Evolutionary conservation across 2,888 invertebrate genomes (phyloP), one percentile per base, ranked within the genome.

Genomic region (Bombyx huttoni): DNA sequence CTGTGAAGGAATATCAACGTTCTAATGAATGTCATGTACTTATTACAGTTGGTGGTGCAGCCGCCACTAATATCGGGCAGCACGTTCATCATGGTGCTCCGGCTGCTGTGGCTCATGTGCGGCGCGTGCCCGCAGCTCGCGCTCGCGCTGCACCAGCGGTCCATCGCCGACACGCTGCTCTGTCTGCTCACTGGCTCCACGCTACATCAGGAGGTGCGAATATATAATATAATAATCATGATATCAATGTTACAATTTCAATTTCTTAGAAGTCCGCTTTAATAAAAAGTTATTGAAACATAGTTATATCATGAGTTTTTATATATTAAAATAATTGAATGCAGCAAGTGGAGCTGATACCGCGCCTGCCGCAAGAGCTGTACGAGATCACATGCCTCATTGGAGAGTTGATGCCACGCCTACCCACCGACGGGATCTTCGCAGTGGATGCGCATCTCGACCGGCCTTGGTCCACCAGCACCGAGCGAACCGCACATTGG

Each of bases 361-460:
- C 96, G 2, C 93, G 98, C 55, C 94, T 96, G 51, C 98, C 99
- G 0, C 98, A 98, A 75, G 99, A 99, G 79, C 89, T 98, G 63
- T 98, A 98, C 78, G 99, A 99, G 89, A 96, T 99, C 57, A 98
- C 99, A 7, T 96, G 97, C 65, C 90, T 99, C 53, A 98, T 99
- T 68, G 98, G 97, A 12, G 99, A 99, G 85, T 89, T 99, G 62
- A 96, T 99, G 96, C 99, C 99, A 47, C 94, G 96, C 48, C 89
- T 99, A 64, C 99, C 99, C 1, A 92, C 93, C 0, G 98, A 98
- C 80, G 98, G 98, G 9, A 95, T 99, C 65, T 99, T 99, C 88
- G 91, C 95, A 50, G 97, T 99, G 54, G 98, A 99, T 86, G 91
- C 93, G 49, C 90, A 97, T 65, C 90, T 98, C 55, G 94, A 96